Base-by-base conservation (phyloP, 2,888 invertebrate species). In the Pandemis heparana region DNA sequence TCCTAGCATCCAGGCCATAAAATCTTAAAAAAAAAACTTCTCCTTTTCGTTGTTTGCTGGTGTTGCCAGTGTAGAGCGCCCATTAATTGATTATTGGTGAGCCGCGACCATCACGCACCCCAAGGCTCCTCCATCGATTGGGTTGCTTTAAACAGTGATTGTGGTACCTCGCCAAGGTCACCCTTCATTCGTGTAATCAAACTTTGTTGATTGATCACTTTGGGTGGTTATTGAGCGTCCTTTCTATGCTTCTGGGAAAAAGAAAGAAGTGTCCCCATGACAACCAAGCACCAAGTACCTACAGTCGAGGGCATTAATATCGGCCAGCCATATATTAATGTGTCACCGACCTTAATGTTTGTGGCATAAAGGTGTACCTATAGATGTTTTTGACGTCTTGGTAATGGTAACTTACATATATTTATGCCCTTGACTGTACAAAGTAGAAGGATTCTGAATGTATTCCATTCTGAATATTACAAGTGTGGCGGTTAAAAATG, bases 111-210 rank as follows among this genome's bases (percentile, higher is more conserved):
- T 5, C 51, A 16, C 18, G 9, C 16, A 5, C 12, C 48, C 23
- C 56, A 56, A 56, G 56, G 56, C 5, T 56, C 23, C 23, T 23
- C 23, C 23, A 56, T 56, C 56, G 56, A 56, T 56, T 23, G 56
- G 10, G 51, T 16, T 23, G 18, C 9, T 53, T 16, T 9, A 56
- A 16, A 23, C 56, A 18, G 56, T 56, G 56, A 56, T 56, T 56
- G 56, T 56, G 56, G 56, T 23, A 18, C 56, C 56, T 9, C 9
- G 23, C 56, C 56, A 56, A 56, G 56, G 56, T 56, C n/a, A 61
- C 61, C 38, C 61, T 39, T n/a, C 38, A n/a, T 61, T 61, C 7
- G 16, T 59, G n/a, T 61, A 14, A 56, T 5, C 12, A 9, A 16
- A 9, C 18, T 18, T 18, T 18, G 23, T 56, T 3, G 56, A 12